Percentiles rank a stretch among this genome's conserved stretches.
Conservation (phyloP, 2,797 vertebrate genomes). For the Hippopotamyrus pictus region DNA sequence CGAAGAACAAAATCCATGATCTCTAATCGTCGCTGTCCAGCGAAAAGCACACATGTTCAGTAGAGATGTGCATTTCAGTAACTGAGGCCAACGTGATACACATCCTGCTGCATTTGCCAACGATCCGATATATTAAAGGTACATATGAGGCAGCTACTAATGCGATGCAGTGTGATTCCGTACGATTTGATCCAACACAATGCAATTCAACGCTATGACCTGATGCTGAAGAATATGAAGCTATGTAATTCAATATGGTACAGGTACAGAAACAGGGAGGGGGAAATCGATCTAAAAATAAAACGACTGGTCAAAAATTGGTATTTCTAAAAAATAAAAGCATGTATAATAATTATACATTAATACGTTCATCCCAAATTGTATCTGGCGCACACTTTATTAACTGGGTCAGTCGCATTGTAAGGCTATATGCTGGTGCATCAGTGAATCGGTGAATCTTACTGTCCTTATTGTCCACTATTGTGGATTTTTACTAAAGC, state of each 20-base stretch:
- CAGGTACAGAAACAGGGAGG: background rate
- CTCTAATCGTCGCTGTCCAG: background rate
- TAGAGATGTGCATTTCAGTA: background rate
- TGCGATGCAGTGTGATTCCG: background rate
- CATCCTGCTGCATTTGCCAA: background rate
- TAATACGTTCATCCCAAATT: background rate
- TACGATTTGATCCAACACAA: background rate
- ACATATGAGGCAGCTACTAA: background rate
- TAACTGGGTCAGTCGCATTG: background rate
- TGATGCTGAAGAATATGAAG: background rate
- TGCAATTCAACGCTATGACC: background rate
- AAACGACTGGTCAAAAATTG: background rate
- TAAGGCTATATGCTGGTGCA: background rate
- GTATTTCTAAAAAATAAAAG: background rate
- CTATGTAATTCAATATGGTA: background rate
- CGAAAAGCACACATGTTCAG: background rate
- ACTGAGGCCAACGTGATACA: background rate
- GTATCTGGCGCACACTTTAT: background rate
- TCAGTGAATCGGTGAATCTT: background rate
- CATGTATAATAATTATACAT: background rate
- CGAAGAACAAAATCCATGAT: background rate
- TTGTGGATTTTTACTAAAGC: background rate
- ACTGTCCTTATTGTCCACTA: background rate
- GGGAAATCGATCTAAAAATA: background rate
- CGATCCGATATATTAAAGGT: background rate